Evolutionary conservation across 2,888 invertebrate species (phyloP), one percentile per base, ranked within the genome.

Genomic region (Leucozona laternaria): DNA sequence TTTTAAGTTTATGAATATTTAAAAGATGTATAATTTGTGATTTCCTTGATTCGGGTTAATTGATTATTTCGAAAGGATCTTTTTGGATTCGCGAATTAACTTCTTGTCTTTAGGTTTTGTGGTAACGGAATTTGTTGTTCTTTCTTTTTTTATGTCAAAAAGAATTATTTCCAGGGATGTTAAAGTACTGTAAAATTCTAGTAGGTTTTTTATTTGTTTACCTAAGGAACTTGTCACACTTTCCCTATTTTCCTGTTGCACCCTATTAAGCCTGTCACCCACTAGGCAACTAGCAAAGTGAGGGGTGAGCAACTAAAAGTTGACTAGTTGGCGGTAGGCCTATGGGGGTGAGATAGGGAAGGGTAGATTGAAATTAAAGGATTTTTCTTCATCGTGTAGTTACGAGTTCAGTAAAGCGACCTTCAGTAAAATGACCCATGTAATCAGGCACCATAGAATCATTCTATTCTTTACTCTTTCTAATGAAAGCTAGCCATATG

Each of bases 71-170:
- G 45, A 79, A 79, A 70, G 45, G 31, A 48, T 64, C 20, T 48
- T 48, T 31, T 48, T 34, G 5, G 1, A 66, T 28, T 43, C 15
- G 31, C 25, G 11, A 48, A 48, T 31, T 6, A 1, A 25, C 22
- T 37, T 15, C 40, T 79, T 64, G 57, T 40, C 71, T 37, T 43
- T 62, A 22, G 22, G 31, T 66, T 66, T 73, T 79, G 73, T 70
- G 60, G 79, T 48, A 84, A 79, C 71, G 75, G 79, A 70, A 71
- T 20, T 62, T 79, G 50, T 70, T 79, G 34, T 68, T 78, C n/a
- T 73, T 80, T 68, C 60, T 20, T 58, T 11, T 45, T 28, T 62
- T 57, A 31, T 66, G 31, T 34, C 50, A 53, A 53, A 53, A 37
- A 68, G 15, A 25, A 2, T 25, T 17, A 28, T 62, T 37, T 34